A percentile compares a stretch with the other conserved stretches of the same genome.
These are phyloP conservation scores for Tyrophagus putrescentiae DNA, from an alignment of 1,140 invertebrate genomes.

Conservation along the genomic window DNA sequence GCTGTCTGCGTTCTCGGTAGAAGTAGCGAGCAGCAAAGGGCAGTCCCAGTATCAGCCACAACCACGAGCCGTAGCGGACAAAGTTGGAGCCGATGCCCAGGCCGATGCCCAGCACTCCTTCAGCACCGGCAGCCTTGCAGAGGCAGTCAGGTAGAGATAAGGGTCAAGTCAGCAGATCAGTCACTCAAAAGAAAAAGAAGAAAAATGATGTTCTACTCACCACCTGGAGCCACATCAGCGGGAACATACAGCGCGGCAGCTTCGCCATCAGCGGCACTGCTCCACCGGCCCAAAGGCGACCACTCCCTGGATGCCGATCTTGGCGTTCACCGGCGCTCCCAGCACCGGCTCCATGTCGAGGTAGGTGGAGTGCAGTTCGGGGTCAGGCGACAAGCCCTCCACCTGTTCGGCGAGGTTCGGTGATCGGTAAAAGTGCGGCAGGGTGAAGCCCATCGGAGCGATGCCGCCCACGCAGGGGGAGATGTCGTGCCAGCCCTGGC, in stretches of 20 bases:
- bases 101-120: background rate
- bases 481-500: background rate
- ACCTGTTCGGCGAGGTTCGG: background rate
- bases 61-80: background rate
- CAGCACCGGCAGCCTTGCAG: background rate
- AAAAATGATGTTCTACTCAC: no score
- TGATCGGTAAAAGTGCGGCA: slow-evolving; percentile 1
- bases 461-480: background rate
- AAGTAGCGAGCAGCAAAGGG: background rate
- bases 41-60: background rate
- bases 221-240: background rate
- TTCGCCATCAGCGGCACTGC: background rate
- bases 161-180: background rate
- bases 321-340: slow-evolving; percentile 1
- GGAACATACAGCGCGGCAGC: background rate
- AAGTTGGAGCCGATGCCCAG: background rate
- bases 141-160: background rate
- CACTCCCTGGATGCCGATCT: background rate
- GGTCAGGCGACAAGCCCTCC: background rate
- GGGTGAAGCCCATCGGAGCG: background rate
- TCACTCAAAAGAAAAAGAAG: background rate
- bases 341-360: background rate
- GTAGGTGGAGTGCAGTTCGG: background rate
- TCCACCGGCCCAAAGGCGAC: background rate
- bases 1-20: background rate